phyloP scores from a whole-genome alignment of 2,888 invertebrate species.

The Meteorus cinctellus region DNA sequence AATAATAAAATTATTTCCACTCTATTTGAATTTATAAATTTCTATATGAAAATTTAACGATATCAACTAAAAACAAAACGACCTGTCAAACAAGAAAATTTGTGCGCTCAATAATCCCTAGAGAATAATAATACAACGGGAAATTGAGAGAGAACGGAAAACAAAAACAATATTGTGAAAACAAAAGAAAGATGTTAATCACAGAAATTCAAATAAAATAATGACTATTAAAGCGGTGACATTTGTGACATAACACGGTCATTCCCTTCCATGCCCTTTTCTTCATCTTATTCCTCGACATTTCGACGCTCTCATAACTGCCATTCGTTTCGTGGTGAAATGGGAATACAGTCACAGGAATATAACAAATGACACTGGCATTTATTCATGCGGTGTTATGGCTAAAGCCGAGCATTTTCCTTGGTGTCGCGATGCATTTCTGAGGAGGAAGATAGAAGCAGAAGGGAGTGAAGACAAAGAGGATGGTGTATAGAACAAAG shows the following conservation, averaged over 20 bases:
- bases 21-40: too few relatives aligned
- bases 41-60: too few relatives aligned
- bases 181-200: neutral
- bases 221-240: neutral
- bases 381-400: constrained; percentile 14
- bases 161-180: constrained; percentile 9
- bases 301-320: constrained; percentile 15
- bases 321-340: constrained; percentile 3
- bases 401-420: neutral
- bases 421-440: constrained; percentile 12
- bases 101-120: neutral
- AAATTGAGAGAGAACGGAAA: neutral
- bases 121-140: neutral
- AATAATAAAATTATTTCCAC: too few relatives aligned
- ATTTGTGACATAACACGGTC: neutral
- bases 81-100: neutral
- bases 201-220: constrained; percentile 5
- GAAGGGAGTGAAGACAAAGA: neutral
- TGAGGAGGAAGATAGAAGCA: neutral
- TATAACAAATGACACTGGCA: constrained; percentile 27
- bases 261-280: neutral
- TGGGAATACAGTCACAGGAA: constrained; percentile 48
- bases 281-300: neutral
- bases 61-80: neutral
- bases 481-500: neutral